Percentiles rank a stretch among this genome's conserved stretches.
phyloP scores from a whole-genome alignment of 1,140 invertebrate species.

The Drosophila guanche region DNA sequence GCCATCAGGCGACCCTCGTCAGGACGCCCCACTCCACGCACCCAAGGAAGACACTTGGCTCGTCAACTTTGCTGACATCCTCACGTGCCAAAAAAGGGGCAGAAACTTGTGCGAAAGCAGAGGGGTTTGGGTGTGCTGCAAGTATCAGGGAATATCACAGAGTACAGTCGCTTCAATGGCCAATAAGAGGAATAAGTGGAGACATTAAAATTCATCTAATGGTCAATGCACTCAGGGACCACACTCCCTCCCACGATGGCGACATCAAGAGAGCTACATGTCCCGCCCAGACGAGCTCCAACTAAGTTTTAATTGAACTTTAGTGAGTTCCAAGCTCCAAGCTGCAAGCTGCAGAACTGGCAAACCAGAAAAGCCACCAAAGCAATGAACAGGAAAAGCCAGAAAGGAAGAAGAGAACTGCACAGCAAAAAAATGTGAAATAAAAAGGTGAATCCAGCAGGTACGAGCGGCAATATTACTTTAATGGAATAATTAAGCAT shows the following conservation, averaged over 20 bases:
- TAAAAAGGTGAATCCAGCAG: slow-evolving; percentile 44
- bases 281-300: slow-evolving; percentile 40
- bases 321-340: slow-evolving; percentile 54
- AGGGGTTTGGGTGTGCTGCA: neutral
- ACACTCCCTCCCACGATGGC: slow-evolving; percentile 11
- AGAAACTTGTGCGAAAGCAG: slow-evolving; percentile 16
- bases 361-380: slow-evolving; percentile 52
- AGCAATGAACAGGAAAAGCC: slow-evolving; percentile 42
- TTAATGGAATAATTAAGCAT: slow-evolving; percentile 79
- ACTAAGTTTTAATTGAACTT: slow-evolving; percentile 79
- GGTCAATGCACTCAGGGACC: slow-evolving; percentile 63
- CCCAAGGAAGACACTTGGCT: slow-evolving; percentile 34
- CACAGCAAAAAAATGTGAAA: slow-evolving; percentile 43
- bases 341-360: slow-evolving; percentile 26
- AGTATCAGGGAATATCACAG: neutral
- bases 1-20: slow-evolving; percentile 39
- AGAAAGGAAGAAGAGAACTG: slow-evolving; percentile 2
- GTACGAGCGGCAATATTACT: slow-evolving; percentile 56
- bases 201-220: slow-evolving; percentile 73
- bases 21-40: slow-evolving; percentile 1
- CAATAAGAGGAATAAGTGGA: slow-evolving; percentile 63
- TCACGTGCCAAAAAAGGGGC: slow-evolving; percentile 40
- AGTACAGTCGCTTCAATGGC: slow-evolving; percentile 41
- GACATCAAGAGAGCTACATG: slow-evolving; percentile 12
- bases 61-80: slow-evolving; percentile 38